Base-by-base conservation (phyloP, 2,888 invertebrate genomes). In the Habroteleia sp. region DNA sequence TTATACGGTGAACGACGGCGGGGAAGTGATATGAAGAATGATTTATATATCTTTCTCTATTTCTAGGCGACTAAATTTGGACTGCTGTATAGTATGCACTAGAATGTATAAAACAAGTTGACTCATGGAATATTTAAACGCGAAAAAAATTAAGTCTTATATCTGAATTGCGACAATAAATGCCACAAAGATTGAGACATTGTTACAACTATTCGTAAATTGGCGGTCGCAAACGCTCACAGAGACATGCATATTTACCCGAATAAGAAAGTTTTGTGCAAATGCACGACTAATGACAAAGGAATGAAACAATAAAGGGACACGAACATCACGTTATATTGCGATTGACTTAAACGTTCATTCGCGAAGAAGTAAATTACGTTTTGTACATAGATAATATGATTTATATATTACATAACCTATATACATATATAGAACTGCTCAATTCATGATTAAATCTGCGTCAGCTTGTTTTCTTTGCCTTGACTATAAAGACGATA, bases 311-410 rank as follows among this genome's bases (percentile, higher is more conserved):
- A 48, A 62, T 37, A 39, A 39, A 41, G 39, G 23, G n/a, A n/a
- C 37, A 46, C 37, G 33, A 60, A 46, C 44, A 25, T 60, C 35
- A 60, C 27, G 46, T 60, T 46, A 60, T 46, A 11, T 35, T 37
- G 37, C 60, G 37, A 44, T 46, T 60, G 17, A 46, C 37, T 60
- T 46, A 46, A 33, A 37, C 35, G 17, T 60, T 60, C 23, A 46
- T 60, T 46, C 37, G 27, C 10, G 46, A 37, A 37, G 46, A 33
- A 27, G 25, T 23, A 17, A 35, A 29, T 41, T 29, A 29, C 50
- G 11, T n/a, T 50, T 35, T 48, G 27, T 48, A 33, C 29, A 29
- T 46, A 39, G 3, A 29, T 20, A 20, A 3, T 20, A 20, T 20
- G 5, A 20, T 20, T 3, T 27, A 27, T 27, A 27, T 27, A 27